Percentiles rank a stretch among this genome's conserved stretches.
Conservation (phyloP, 2,888 invertebrate genomes). For the Cylloceria caligata region DNA sequence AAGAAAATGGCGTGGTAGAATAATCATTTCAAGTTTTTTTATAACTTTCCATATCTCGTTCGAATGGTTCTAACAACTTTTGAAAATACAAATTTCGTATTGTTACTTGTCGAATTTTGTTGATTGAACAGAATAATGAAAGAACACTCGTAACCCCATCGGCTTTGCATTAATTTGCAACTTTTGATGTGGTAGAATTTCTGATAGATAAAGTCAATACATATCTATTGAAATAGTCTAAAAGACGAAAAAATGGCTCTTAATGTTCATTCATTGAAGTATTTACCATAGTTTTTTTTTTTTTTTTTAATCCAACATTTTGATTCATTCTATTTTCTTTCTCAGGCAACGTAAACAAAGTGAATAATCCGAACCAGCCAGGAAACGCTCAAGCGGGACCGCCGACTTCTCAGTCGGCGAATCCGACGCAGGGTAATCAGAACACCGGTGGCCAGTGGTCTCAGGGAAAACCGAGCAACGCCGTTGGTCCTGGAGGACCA, state of each 20-base stretch:
- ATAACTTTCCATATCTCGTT: no score
- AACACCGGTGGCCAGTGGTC: conserved; percentile 81
- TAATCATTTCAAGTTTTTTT: no score
- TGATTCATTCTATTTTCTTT: not conserved
- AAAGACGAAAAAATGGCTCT: no score
- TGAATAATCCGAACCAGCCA: conserved; percentile 85
- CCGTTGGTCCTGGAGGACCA: conserved; percentile 78
- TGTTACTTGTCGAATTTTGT: not conserved
- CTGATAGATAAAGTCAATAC: no score
- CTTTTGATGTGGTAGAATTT: not conserved
- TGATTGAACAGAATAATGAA: not conserved
- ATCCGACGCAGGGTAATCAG: conserved; percentile 80
- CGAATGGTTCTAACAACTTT: no score
- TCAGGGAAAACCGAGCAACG: conserved; percentile 81
- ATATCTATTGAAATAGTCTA: not conserved
- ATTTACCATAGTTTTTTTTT: not conserved
- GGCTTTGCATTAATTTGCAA: not conserved
- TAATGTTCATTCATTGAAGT: no score
- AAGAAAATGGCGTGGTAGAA: no score
- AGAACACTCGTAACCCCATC: not conserved
- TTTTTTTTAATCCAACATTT: not conserved
- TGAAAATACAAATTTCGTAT: not conserved
- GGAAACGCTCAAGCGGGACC: conserved; percentile 85
- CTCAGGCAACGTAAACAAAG: conserved; percentile 82
- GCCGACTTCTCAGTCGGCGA: conserved; percentile 84